These are phyloP conservation scores for Andrena chrysosceles DNA, from an alignment of 2,888 invertebrate genomes.

Conservation along the genomic window DNA sequence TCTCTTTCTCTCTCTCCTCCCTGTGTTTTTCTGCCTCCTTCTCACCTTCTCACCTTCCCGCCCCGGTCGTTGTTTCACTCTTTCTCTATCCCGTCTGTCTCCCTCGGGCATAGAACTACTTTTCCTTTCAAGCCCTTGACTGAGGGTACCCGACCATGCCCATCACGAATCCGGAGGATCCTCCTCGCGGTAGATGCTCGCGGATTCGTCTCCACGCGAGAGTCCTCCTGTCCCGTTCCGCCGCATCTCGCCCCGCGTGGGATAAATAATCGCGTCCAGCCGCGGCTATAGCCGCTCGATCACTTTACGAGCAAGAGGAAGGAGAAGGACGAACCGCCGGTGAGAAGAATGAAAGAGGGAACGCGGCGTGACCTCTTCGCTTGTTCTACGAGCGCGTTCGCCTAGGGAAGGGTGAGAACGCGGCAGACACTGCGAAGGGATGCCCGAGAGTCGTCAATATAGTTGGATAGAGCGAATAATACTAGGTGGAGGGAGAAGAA, in stretches of 20 bases:
- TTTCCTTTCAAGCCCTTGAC: constrained; percentile 81
- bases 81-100: constrained; percentile 34
- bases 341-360: constrained; percentile 63
- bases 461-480: neutral
- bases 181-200: neutral
- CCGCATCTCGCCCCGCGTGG: constrained; percentile 49
- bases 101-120: constrained; percentile 76
- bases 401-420: constrained; percentile 45
- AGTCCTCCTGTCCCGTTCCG: constrained; percentile 17
- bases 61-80: constrained; percentile 28
- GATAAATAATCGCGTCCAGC: constrained; percentile 71
- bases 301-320: constrained; percentile 58
- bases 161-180: constrained; percentile 75
- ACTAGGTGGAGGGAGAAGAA: constrained; percentile 39
- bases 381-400: constrained; percentile 23
- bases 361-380: constrained; percentile 65
- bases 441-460: neutral
- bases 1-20: constrained; percentile 68
- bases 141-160: constrained; percentile 75
- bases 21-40: constrained; percentile 51
- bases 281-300: constrained; percentile 65
- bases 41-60: constrained; percentile 43
- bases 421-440: constrained; percentile 11
- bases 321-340: constrained; percentile 44
- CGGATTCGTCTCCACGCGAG: neutral